Conservation (phyloP, 2,113 vertebrate genomes). For the Coreoperca whiteheadi region DNA sequence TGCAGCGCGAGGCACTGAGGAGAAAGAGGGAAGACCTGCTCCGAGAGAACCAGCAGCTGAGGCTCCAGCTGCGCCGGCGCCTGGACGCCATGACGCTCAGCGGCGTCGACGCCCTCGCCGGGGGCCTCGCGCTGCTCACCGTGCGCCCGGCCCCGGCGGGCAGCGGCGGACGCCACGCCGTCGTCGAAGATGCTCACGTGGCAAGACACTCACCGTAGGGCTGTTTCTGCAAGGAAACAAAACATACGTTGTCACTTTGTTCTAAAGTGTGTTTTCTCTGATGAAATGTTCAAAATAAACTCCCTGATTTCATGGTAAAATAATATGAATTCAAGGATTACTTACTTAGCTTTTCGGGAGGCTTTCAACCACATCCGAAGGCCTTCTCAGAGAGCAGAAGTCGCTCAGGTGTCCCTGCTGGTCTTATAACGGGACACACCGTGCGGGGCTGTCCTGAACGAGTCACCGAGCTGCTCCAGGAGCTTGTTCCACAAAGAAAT, state of each 20-base stretch:
- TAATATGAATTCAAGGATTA: background rate
- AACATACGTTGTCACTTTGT: too few species aligned
- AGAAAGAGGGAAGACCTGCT: background rate
- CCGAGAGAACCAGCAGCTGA: conserved; percentile 54
- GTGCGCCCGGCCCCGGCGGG: background rate
- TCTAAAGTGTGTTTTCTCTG: background rate
- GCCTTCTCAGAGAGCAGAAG: background rate
- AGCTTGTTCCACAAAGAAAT: too few species aligned
- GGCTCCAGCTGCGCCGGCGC: conserved; percentile 6
- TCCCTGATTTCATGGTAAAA: background rate
- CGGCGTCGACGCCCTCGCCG: accelerated
- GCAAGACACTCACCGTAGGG: background rate
- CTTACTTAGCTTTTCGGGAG: too few species aligned
- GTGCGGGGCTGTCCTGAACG: too few species aligned
- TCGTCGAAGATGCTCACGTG: conserved; percentile 3
- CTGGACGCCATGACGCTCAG: conserved; percentile 38
- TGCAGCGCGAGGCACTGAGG: conserved; percentile 22
- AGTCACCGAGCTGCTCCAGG: too few species aligned
- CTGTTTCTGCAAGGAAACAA: background rate
- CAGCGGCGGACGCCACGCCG: background rate
- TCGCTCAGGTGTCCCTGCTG: too few species aligned
- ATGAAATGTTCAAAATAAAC: background rate
- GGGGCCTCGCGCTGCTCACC: background rate
- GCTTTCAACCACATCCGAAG: background rate
- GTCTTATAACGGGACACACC: too few species aligned